Percentiles rank a stretch among this genome's conserved stretches.
Conservation (phyloP, 2,113 vertebrate species). For the Serilophus lunatus region DNA sequence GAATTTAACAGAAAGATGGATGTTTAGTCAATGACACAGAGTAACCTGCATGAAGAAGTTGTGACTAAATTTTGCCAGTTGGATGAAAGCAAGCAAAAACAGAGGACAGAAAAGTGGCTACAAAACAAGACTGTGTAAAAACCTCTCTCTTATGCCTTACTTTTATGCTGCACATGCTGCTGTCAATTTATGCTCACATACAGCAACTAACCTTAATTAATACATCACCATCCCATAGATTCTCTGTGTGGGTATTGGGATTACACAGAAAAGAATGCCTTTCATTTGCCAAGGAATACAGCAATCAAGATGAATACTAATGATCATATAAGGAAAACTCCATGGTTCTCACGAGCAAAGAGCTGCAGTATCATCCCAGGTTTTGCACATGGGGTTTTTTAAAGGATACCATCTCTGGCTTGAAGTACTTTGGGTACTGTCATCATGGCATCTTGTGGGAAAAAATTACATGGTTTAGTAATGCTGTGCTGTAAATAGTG, state of each 20-base stretch:
- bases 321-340: not conserved
- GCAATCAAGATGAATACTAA: not conserved
- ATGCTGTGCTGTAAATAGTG: not conserved
- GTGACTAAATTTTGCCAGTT: not conserved
- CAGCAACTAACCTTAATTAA: not conserved
- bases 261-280: not conserved
- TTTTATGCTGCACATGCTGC: not conserved
- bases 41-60: not conserved
- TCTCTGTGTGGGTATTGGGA: not conserved
- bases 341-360: not conserved
- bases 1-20: not conserved
- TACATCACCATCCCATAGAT: not conserved
- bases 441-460: not conserved
- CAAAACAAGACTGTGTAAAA: not conserved
- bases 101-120: not conserved
- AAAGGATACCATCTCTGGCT: not conserved
- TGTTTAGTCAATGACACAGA: not conserved
- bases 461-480: not conserved
- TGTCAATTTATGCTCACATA: not conserved
- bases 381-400: not conserved
- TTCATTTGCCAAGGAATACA: not conserved
- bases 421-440: constrained; percentile 1
- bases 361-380: not conserved
- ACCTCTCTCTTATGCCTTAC: not conserved
- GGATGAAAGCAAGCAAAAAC: not conserved